phyloP scores from a whole-genome alignment of 1,140 invertebrate species.

The Cotesia vestalis region DNA sequence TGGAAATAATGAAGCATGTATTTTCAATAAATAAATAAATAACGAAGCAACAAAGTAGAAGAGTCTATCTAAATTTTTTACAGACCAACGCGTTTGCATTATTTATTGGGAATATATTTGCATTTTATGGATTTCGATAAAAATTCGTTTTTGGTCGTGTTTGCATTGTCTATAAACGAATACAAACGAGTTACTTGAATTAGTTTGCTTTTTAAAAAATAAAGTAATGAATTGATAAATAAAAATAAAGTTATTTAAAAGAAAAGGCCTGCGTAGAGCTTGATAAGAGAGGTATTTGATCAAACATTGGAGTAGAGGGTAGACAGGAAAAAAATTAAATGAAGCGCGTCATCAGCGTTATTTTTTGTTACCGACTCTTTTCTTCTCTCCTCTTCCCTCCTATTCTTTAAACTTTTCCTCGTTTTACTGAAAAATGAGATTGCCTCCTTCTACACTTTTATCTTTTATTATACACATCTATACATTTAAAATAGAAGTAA shows the following conservation, averaged over 20 bases:
- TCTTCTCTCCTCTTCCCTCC: slow-evolving; percentile 14
- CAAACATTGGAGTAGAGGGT: slow-evolving; percentile 30
- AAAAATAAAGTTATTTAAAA: slow-evolving; percentile 4
- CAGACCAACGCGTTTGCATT: slow-evolving; percentile 24
- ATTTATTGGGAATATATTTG: slow-evolving; percentile 36
- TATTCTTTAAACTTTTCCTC: slow-evolving; percentile 28
- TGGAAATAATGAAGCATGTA: slow-evolving; percentile 1
- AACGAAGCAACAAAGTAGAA: too few species aligned
- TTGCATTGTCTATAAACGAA: not conserved
- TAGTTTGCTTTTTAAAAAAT: not conserved
- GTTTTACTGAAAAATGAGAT: slow-evolving; percentile 37
- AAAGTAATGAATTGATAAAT: not conserved
- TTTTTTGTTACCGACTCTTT: slow-evolving; percentile 26
- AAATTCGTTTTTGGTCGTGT: slow-evolving; percentile 2
- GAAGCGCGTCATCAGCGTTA: slow-evolving; percentile 36
- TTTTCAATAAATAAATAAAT: slow-evolving; percentile 7
- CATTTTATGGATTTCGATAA: slow-evolving; percentile 32
- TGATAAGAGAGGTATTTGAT: slow-evolving; percentile 36
- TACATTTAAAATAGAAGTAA: slow-evolving; percentile 10
- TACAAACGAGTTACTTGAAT: slow-evolving; percentile 1
- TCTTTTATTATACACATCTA: not conserved
- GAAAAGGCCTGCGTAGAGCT: slow-evolving; percentile 22
- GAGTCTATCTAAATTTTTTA: slow-evolving; percentile 13
- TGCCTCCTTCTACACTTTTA: slow-evolving; percentile 25
- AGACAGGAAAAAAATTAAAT: slow-evolving; percentile 29